phyloP scores from a whole-genome alignment of 2,888 invertebrate species.

The Timema cristinae region DNA sequence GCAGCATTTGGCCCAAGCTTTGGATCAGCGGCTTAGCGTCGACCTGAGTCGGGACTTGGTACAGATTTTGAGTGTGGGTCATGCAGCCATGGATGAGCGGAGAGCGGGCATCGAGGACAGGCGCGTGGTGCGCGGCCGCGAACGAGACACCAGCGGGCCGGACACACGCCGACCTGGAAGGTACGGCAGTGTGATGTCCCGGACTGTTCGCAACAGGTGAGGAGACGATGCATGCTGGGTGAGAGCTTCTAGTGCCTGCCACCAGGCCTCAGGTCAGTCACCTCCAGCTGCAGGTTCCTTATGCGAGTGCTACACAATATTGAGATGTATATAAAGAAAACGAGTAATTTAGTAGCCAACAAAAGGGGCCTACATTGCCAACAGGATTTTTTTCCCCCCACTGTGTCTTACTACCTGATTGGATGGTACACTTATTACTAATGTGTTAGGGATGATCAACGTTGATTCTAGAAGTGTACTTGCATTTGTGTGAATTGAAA shows the following conservation, averaged over 20 bases:
- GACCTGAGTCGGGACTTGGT: constrained; percentile 27
- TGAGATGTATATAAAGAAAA: no score
- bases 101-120: constrained; percentile 22
- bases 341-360: no score
- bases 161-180: constrained; percentile 36
- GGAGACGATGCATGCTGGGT: constrained; percentile 4
- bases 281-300: no score
- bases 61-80: constrained; percentile 24
- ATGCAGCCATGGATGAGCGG: neutral
- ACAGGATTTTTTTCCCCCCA: no score
- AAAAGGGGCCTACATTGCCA: no score
- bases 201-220: constrained; percentile 12
- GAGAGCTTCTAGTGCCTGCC: neutral
- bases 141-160: constrained; percentile 30
- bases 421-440: no score
- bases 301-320: no score
- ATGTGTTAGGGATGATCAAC: no score
- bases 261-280: no score
- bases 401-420: no score
- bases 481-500: no score
- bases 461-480: no score
- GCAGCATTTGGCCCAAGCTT: constrained; percentile 18
- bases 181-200: constrained; percentile 33
- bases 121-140: constrained; percentile 23
- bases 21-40: constrained; percentile 29